A percentile compares a stretch with the other conserved stretches of the same genome.
Evolutionary conservation across 2,888 invertebrate species (phyloP).

Genomic region (Selenia dentaria): DNA sequence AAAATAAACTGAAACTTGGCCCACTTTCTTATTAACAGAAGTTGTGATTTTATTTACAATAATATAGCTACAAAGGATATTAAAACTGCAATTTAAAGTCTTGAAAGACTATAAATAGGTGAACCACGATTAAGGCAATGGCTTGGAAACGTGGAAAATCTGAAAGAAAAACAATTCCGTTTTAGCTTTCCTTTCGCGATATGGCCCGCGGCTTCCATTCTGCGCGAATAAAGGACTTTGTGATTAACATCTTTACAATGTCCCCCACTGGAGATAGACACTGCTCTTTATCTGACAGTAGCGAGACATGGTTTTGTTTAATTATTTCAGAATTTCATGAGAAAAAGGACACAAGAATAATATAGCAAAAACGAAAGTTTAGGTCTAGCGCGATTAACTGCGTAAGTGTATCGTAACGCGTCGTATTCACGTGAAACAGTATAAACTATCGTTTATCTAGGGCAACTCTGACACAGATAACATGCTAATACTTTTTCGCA

Average conservation of each 20-base stretch:
- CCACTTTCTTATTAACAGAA: no score
- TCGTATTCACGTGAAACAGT: no score
- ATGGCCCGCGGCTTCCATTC: constrained; percentile 23
- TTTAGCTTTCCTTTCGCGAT: constrained; percentile 10
- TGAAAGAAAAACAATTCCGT: constrained; percentile 14
- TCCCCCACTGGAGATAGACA: constrained; percentile 19
- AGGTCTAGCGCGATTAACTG: no score
- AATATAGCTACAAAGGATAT: constrained; percentile 1
- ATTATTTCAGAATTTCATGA: not conserved
- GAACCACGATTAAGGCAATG: constrained; percentile 13
- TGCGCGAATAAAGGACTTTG: constrained; percentile 25
- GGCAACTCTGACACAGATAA: no score
- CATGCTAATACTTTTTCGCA: no score
- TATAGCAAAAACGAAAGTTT: no score
- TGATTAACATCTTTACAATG: constrained; percentile 33
- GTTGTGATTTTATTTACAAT: no score
- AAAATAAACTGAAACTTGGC: no score
- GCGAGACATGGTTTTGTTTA: constrained; percentile 19
- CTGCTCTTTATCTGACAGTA: constrained; percentile 14
- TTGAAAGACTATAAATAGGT: constrained; percentile 15
- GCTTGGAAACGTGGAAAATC: constrained; percentile 15
- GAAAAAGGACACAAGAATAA: not conserved
- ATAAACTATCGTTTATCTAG: no score
- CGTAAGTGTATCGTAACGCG: no score
- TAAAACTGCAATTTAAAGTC: constrained; percentile 16